Percentiles rank a stretch among this genome's conserved stretches.
Evolutionary conservation across 2,113 vertebrate genomes (phyloP).

Genomic region (Eudyptes chrysolophus): DNA sequence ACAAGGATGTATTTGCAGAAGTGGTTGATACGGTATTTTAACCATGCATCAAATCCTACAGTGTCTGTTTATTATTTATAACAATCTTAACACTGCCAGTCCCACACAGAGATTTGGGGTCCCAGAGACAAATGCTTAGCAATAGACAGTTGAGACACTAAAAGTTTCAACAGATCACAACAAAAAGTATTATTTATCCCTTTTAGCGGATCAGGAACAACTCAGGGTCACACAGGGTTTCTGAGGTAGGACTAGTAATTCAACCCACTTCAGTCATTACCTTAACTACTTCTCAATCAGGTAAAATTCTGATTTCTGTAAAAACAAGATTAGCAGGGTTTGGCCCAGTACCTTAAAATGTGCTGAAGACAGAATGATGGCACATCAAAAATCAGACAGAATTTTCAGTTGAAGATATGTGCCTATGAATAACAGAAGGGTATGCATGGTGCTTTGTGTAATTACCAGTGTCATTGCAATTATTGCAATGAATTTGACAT

Average conservation of each 20-base stretch:
- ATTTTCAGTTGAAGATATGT: not conserved
- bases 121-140: not conserved
- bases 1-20: not conserved
- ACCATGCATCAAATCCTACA: not conserved
- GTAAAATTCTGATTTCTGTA: not conserved
- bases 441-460: not conserved
- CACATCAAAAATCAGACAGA: not conserved
- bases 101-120: not conserved
- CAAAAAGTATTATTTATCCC: not conserved
- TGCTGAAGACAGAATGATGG: not conserved
- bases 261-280: not conserved
- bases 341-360: not conserved
- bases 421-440: not conserved
- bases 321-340: not conserved
- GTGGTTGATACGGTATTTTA: not conserved
- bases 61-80: not conserved
- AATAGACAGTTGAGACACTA: not conserved
- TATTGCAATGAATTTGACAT: not conserved
- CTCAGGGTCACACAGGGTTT: not conserved
- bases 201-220: not conserved
- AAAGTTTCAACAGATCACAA: not conserved
- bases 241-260: not conserved
- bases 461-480: constrained; percentile 36
- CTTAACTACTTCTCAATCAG: not conserved
- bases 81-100: not conserved